Evolutionary conservation across 2,797 vertebrate genomes (phyloP).

Genomic region (Florisuga fusca): DNA sequence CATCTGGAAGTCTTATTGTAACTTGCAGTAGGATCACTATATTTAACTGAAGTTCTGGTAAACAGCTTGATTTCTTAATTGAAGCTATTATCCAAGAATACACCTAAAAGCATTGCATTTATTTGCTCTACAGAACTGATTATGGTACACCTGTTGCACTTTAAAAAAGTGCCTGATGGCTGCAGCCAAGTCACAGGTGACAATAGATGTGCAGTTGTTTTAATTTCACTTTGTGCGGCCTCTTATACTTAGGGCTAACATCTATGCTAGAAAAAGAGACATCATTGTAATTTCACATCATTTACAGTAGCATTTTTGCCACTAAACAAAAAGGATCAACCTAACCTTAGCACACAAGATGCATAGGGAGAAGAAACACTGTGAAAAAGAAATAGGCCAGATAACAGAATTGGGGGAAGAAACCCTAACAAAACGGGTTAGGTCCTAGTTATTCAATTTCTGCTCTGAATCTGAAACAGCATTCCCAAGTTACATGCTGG

Average conservation of each 20-base stretch:
- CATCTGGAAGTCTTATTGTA: background rate
- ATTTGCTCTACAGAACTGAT: background rate
- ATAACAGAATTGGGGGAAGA: fast-evolving
- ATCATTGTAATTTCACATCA: background rate
- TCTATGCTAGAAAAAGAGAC: background rate
- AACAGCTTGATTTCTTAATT: background rate
- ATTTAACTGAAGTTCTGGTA: constrained; percentile 8
- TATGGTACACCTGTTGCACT: background rate
- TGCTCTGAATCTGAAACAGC: background rate
- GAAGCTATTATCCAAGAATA: background rate
- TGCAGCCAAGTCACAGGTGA: background rate
- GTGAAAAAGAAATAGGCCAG: background rate
- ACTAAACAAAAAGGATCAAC: background rate
- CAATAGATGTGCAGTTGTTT: background rate
- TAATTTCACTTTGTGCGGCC: constrained; percentile 2
- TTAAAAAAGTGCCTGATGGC: background rate
- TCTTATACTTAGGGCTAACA: background rate
- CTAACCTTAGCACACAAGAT: background rate
- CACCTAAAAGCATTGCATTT: background rate
- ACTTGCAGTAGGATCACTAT: background rate
- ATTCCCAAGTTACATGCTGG: background rate
- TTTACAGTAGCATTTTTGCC: background rate
- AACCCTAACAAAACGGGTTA: fast-evolving
- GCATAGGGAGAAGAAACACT: background rate
- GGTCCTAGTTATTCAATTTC: background rate